Evolutionary conservation across 2,888 invertebrate species (phyloP), one percentile per base, ranked within the genome.

Genomic region (Folsomia manolachei): DNA sequence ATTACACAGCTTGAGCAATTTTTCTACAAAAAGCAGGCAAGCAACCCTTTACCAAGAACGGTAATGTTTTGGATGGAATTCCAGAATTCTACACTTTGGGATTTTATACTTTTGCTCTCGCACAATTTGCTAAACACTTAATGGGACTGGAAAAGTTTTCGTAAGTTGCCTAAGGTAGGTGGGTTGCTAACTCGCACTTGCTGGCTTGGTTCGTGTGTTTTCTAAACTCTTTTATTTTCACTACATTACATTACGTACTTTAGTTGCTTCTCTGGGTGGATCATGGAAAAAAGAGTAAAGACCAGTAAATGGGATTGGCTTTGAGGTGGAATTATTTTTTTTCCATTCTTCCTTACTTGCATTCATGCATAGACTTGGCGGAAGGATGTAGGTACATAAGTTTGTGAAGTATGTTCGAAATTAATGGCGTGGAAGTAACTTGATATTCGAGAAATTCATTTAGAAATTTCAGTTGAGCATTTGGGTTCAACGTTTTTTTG

Each of bases 1-100:
- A 27, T 52, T 52, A 27, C 25, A 39, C 65, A 66, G 52, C 65
- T 66, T 66, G 51, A 66, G 65, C 65, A 66, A 66, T 66, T 66
- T 66, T 66, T 66, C 19, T 23, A n/a, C n/a, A n/a, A n/a, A n/a
- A n/a, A n/a, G n/a, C n/a, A n/a, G n/a, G n/a, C n/a, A n/a, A n/a
- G n/a, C n/a, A n/a, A n/a, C n/a, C n/a, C n/a, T n/a, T 52, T 52
- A 66, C 65, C 27, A 27, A n/a, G n/a, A n/a, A n/a, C n/a, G n/a
- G n/a, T n/a, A n/a, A n/a, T n/a, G n/a, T n/a, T 66, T 52, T 11
- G 24, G 7, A 9, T 14, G 39, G 7, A 39, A 39, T 4, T 39
- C 14, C 14, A n/a, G 56, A 56, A 56, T 19, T 19, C 19, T 9
- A 18, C 56, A 56, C 21, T 56, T 7, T 18, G 19, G 19, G 56